Percentiles rank a stretch among this genome's conserved stretches.
These are phyloP conservation scores for Arbacia lixula DNA, from an alignment of 53 echinoderm and acorn worm genomes.

Conservation along the genomic window DNA sequence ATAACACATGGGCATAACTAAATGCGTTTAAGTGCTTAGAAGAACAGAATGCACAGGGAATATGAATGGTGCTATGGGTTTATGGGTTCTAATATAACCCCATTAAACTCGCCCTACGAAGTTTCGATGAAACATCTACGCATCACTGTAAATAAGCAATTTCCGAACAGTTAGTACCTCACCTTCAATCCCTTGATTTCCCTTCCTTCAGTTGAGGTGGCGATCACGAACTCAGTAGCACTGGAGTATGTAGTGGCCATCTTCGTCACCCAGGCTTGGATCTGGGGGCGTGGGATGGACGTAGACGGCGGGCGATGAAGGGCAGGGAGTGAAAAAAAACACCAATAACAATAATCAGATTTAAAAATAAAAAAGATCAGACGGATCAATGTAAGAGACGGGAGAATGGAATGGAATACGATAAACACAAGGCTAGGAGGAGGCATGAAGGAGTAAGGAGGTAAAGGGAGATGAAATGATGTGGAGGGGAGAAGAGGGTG, in stretches of 20 bases:
- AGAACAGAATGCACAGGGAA: no score
- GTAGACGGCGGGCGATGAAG: not conserved
- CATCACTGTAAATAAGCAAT: not conserved
- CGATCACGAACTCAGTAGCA: not conserved
- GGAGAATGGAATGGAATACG: no score
- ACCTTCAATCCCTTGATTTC: slow-evolving; percentile 17
- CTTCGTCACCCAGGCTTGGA: slow-evolving; percentile 8
- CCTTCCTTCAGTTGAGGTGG: not conserved
- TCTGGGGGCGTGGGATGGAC: not conserved
- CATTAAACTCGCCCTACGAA: no score
- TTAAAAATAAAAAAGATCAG: not conserved
- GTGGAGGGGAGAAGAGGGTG: no score
- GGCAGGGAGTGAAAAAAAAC: not conserved
- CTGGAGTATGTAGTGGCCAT: slow-evolving; percentile 15
- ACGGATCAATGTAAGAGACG: no score
- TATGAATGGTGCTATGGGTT: no score
- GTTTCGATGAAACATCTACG: not conserved
- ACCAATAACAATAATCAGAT: not conserved
- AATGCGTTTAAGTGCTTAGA: no score
- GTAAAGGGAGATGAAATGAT: no score
- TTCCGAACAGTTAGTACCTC: not conserved
- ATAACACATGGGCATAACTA: no score
- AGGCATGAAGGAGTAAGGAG: no score
- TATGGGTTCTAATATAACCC: no score
- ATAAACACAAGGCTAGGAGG: no score